Evolutionary conservation across 2,797 vertebrate genomes (phyloP).

Genomic region (Moxostoma hubbsi): DNA sequence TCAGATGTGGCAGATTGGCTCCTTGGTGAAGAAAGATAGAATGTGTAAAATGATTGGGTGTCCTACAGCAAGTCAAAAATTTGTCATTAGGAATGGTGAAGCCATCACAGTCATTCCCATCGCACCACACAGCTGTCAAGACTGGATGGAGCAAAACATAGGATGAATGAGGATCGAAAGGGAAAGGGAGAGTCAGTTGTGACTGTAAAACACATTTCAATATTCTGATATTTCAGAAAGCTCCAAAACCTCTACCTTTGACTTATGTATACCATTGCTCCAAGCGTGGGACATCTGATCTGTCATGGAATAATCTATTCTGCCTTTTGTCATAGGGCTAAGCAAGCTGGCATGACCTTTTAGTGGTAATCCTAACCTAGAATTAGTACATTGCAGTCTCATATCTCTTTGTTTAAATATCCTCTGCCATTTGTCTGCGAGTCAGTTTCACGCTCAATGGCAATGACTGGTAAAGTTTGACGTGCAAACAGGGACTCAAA

Average conservation of each 20-base stretch:
- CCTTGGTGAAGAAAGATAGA: constrained; percentile 37
- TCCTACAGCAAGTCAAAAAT: constrained; percentile 43
- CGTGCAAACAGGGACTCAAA: constrained; percentile 13
- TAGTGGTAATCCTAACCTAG: constrained; percentile 29
- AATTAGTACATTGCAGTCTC: constrained; percentile 12
- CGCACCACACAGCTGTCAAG: constrained; percentile 55
- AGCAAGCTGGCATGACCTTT: constrained; percentile 28
- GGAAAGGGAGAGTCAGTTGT: constrained; percentile 42
- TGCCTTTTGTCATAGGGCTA: constrained; percentile 38
- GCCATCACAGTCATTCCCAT: constrained; percentile 52
- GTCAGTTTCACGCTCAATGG: constrained; percentile 1
- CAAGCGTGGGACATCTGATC: constrained; percentile 38
- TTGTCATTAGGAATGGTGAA: constrained; percentile 55
- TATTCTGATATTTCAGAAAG: constrained; percentile 36
- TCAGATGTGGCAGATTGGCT: constrained; percentile 48
- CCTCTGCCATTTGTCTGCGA: constrained; percentile 32
- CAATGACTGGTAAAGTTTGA: constrained; percentile 40
- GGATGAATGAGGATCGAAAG: constrained; percentile 22
- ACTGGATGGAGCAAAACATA: constrained; percentile 37
- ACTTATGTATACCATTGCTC: constrained; percentile 36
- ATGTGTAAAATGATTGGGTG: constrained; percentile 40
- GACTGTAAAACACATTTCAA: constrained; percentile 50
- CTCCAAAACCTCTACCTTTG: constrained; percentile 25
- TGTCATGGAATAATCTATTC: constrained; percentile 32
- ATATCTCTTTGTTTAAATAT: constrained; percentile 47